Evolutionary conservation across 2,888 invertebrate genomes (phyloP).

Genomic region (Cryptocephalus primarius): DNA sequence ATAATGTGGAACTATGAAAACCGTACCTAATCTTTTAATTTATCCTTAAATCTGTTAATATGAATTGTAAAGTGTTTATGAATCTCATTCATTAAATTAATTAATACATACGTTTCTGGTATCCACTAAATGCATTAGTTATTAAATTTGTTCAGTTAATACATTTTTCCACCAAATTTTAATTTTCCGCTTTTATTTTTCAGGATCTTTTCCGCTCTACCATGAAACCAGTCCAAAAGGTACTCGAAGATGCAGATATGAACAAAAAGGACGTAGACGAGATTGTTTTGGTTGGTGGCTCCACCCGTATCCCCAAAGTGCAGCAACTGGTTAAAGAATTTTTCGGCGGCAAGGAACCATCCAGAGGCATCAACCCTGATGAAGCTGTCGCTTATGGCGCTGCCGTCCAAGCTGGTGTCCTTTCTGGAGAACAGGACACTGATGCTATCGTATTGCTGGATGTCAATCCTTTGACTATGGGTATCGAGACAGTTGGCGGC

Average conservation of each 20-base stretch:
- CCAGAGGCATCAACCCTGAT: slow-evolving; percentile 96
- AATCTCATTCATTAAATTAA: too few species aligned
- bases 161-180: too few species aligned
- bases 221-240: slow-evolving; percentile 89
- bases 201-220: slow-evolving; percentile 74
- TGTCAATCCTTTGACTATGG: slow-evolving; percentile 97
- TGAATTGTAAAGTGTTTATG: too few species aligned
- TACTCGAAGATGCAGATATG: slow-evolving; percentile 98
- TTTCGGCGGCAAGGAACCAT: slow-evolving; percentile 97
- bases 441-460: slow-evolving; percentile 90
- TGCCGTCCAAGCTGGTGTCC: slow-evolving; percentile 96
- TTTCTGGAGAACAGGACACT: slow-evolving; percentile 94
- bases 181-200: too few species aligned
- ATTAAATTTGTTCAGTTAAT: too few species aligned
- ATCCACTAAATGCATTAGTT: too few species aligned
- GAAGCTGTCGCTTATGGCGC: slow-evolving; percentile 99
- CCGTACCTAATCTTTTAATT: too few species aligned
- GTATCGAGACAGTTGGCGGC: slow-evolving; percentile 99
- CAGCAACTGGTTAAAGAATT: slow-evolving; percentile 88
- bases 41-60: too few species aligned
- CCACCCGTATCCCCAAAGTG: slow-evolving; percentile 97
- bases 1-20: too few species aligned
- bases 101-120: too few species aligned
- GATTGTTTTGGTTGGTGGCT: slow-evolving; percentile 97
- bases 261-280: slow-evolving; percentile 97